A percentile compares a stretch with the other conserved stretches of the same genome.
phyloP scores from a whole-genome alignment of 2,113 vertebrate species.

The Macroglossus sobrinus region DNA sequence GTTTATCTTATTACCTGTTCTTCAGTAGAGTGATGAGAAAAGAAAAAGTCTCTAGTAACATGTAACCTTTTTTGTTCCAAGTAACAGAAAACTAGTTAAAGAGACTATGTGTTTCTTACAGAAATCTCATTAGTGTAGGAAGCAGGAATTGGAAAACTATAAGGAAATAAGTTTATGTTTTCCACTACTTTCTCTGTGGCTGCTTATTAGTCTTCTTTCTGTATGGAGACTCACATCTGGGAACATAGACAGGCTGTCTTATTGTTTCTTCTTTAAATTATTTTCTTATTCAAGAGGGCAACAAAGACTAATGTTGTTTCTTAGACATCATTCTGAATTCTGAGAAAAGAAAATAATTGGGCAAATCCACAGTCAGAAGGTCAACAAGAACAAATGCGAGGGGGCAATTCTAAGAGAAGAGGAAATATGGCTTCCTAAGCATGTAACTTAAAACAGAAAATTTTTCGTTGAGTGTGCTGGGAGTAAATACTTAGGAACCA shows the following conservation, averaged over 20 bases:
- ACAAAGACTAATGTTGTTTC: background rate
- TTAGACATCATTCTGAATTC: background rate
- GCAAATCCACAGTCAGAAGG: background rate
- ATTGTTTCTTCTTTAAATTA: background rate
- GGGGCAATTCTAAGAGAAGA: background rate
- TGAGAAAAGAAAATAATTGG: background rate
- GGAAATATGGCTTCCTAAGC: background rate
- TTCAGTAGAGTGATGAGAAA: background rate
- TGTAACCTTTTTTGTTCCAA: background rate
- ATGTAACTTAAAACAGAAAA: background rate
- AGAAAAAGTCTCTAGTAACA: background rate
- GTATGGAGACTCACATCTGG: background rate
- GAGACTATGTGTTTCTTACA: background rate
- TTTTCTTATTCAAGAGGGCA: background rate
- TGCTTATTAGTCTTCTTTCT: background rate
- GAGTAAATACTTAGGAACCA: background rate
- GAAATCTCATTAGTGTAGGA: background rate
- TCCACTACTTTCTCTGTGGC: background rate
- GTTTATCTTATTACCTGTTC: background rate
- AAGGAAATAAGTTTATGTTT: background rate
- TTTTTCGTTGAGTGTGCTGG: background rate
- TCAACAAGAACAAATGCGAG: background rate
- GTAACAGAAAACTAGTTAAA: background rate
- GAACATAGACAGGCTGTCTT: background rate
- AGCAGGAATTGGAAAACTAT: background rate